A percentile compares a stretch with the other conserved stretches of the same genome.
Conservation (phyloP, 2,888 invertebrate species). For the Patella depressa region DNA sequence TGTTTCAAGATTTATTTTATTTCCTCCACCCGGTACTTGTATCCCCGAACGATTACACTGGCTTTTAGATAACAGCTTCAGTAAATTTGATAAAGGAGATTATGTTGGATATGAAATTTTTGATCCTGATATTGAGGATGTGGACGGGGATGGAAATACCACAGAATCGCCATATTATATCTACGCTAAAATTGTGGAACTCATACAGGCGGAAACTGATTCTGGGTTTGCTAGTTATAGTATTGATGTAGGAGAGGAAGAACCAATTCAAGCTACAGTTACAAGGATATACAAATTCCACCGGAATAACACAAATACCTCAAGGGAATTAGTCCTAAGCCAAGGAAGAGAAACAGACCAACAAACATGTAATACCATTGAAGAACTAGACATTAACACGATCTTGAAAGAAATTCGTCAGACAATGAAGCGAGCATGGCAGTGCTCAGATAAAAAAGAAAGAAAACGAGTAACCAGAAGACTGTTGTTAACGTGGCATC, state of each 20-base stretch:
- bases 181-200: conserved; percentile 1
- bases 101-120: conserved; percentile 20
- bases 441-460: neutral
- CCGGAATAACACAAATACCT: neutral
- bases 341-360: neutral
- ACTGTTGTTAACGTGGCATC: conserved; percentile 18
- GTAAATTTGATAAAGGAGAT: conserved; percentile 10
- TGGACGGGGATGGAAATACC: neutral
- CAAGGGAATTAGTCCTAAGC: neutral
- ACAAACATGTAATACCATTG: no score
- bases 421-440: conserved; percentile 12
- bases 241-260: conserved; percentile 19
- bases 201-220: neutral
- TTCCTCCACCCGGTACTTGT: conserved; percentile 19
- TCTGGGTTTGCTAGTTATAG: conserved; percentile 1
- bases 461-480: conserved; percentile 8
- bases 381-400: no score
- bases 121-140: conserved; percentile 14
- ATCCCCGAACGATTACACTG: conserved; percentile 17
- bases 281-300: neutral
- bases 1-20: neutral
- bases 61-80: conserved; percentile 17
- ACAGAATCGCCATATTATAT: neutral
- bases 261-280: conserved; percentile 6
- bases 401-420: conserved; percentile 19